phyloP scores from a whole-genome alignment of 1,140 invertebrate genomes.

The Conus ventricosus region DNA sequence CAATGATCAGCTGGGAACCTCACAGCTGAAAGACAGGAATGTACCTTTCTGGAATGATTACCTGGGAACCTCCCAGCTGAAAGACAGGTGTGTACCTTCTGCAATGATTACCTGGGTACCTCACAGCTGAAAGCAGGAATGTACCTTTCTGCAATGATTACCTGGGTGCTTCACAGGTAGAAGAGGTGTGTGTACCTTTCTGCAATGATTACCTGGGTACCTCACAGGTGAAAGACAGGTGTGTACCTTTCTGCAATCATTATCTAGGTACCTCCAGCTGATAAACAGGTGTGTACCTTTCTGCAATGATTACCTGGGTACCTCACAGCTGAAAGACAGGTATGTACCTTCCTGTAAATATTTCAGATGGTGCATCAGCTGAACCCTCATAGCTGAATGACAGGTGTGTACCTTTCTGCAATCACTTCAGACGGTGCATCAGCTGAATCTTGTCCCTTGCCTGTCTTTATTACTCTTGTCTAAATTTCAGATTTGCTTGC shows the following conservation, averaged over 20 bases:
- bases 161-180: conserved; percentile 78
- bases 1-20: conserved; percentile 79
- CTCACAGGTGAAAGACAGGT: conserved; percentile 74
- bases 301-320: neutral
- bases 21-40: conserved; percentile 74
- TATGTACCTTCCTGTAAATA: neutral
- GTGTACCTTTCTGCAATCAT: conserved; percentile 16
- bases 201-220: conserved; percentile 79
- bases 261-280: no score
- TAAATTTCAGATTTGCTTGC: no score
- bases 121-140: no score
- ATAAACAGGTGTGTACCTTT: neutral
- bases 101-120: no score
- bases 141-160: conserved; percentile 70
- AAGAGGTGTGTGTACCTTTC: conserved; percentile 69
- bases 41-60: conserved; percentile 70
- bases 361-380: no score
- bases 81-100: no score
- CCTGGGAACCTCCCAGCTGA: conserved; percentile 78
- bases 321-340: neutral
- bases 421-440: neutral
- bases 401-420: neutral
- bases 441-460: no score
- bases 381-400: neutral
- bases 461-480: no score